Evolutionary conservation across 1,140 invertebrate genomes (phyloP).

Genomic region (Armadillidium nasatum): DNA sequence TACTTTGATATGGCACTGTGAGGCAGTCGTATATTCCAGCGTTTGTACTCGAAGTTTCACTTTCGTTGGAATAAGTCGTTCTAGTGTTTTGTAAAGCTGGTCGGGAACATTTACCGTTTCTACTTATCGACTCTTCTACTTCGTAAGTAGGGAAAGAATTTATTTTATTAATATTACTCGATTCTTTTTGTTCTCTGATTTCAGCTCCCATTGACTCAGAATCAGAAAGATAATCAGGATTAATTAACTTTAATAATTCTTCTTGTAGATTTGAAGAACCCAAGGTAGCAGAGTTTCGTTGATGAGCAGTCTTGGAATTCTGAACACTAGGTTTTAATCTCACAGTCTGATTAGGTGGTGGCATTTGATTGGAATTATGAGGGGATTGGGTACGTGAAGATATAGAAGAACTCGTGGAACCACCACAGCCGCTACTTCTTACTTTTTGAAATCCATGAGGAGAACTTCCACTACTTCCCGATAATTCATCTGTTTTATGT

Average conservation of each 20-base stretch:
- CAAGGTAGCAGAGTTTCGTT: constrained; percentile 57
- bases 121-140: not conserved
- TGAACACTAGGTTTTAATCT: constrained; percentile 51
- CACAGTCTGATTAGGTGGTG: constrained; percentile 48
- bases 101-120: not conserved
- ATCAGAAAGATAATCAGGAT: constrained; percentile 66
- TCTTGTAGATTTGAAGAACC: constrained; percentile 70
- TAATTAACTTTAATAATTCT: constrained; percentile 81
- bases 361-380: constrained; percentile 1
- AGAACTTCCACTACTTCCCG: constrained; percentile 33
- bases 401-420: constrained; percentile 30
- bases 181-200: constrained; percentile 14
- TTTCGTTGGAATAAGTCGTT: not conserved
- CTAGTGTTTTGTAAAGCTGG: not conserved
- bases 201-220: constrained; percentile 21
- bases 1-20: not conserved
- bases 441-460: constrained; percentile 27
- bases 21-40: not conserved
- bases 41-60: not conserved
- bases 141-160: not conserved
- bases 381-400: constrained; percentile 40
- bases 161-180: not conserved
- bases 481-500: constrained; percentile 30
- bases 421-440: constrained; percentile 35
- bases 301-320: not conserved